Evolutionary conservation across 2,797 vertebrate genomes (phyloP), one percentile per base, ranked within the genome.

Genomic region (Microctenopoma stevenorrisi): DNA sequence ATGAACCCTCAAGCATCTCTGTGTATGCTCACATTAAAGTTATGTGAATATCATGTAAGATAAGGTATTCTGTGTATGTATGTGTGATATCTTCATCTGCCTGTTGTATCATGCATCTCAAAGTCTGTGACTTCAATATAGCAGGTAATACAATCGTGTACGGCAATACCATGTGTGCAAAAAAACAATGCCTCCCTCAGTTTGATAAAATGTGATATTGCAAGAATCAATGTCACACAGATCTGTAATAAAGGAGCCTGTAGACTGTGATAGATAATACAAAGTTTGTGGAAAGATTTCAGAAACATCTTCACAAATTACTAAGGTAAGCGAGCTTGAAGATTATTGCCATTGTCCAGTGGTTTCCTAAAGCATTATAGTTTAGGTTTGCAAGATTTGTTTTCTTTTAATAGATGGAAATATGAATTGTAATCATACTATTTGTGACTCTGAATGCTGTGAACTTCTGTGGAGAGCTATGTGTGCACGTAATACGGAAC

Each of bases 1-100:
- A 48, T 53, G 67, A 75, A n/a, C 68, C 72, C 74, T 3, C 42
- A 54, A 47, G 74, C 28, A 67, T 73, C 43, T 16, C 42, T 25
- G 0, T 22, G 44, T 33, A 30, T 13, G 18, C 18, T 42, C 13
- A 49, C 38, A 14, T 40, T 16, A 26, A 54, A 57, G 49, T 47
- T 40, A 65, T 62, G 14, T 53, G 11, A 25, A 33, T 33, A 4
- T 33, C 30, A 5, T 33, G 3, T 33, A 33, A 33, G 5, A 4
- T 33, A 4, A 33, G 30, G 30, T 33, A 33, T 33, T 33, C 30
- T 33, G 30, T 30, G 3, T 10, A n/a, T 51, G 6, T 59, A 13
- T 55, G 15, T 42, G 25, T 30, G 6, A 38, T 38, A 9, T 9
- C 13, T 15, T 42, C 13, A 13, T 42, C 42, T 43, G 42, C 38